Base-by-base conservation (phyloP, 2,797 vertebrate species). In the Vireo griseus region DNA sequence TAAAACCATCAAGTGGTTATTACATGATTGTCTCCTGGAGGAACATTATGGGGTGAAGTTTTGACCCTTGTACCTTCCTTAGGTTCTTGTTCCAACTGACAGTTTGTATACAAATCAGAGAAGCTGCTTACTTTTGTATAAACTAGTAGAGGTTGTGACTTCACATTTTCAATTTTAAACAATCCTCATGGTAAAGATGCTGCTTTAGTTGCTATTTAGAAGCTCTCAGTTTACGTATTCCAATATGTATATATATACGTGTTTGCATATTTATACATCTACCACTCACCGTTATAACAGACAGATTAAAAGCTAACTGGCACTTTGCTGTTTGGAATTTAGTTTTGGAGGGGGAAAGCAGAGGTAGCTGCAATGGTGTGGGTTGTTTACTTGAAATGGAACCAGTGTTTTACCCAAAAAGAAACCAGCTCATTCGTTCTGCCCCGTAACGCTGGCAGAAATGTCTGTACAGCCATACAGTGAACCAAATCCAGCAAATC, bases 361-460 rank as follows among this genome's bases (percentile, higher is more conserved):
- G 61, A 82, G 10, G 26, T 16, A 74, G 59, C 18, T 28, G 26
- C 63, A 71, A 14, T 40, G 80, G 19, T 63, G 18, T 50, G 37
- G 11, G 29, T 65, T 77, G 22, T 86, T 88, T 69, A 31, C 18
- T 26, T 86, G 45, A 61, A 76, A 47, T 39, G 9, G 33, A 68
- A 20, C 45, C 33, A 47, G 19, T 39, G 16, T 33, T 68, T 61
- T 20, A 25, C 33, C 24, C 17, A 25, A 71, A 76, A 47, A 73
- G 47, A 39, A 86, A 52, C 31, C 51, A 58, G 26, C 29, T 63
- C 20, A 0, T 48, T 86, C 55, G 12, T 73, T 91, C 42, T 0
- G 0, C 31, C 48, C 25, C 0, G 0, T 63, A 13, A 8, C 0
- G 0, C 72, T 57, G 28, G 13, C 31, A 48, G 33, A 59, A 74